Base-by-base conservation (phyloP, 1,140 invertebrate genomes). In the Pseudomyrmex cubaensis region DNA sequence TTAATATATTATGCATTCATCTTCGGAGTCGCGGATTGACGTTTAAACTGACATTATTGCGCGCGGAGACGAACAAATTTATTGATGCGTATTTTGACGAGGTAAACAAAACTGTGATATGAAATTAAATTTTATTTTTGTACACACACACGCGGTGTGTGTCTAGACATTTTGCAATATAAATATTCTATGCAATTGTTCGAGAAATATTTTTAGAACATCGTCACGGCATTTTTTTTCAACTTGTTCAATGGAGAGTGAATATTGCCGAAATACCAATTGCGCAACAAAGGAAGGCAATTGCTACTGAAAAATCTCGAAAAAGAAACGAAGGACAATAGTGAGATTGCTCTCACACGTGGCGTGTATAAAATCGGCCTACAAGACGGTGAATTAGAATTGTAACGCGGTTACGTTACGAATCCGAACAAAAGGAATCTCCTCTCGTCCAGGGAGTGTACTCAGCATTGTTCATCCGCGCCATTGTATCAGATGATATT, bases 281-380 rank as follows among this genome's bases (percentile, higher is more conserved):
- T 86, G 9, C 12, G 54, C 50, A 86, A 86, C 8, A 50, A 46
- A 50, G 63, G 50, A 48, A 54, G n/a, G 50, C 10, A 10, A 1
- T 22, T 52, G 78, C 25, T 62, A 20, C 72, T 87, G 82, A 77
- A 59, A 72, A 85, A 83, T 87, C 61, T 35, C 35, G 35, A 35
- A 17, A 72, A 61, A 48, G 56, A 56, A 72, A 67, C 7, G 15
- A 7, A 1, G 35, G 17, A 87, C 85, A 87, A 87, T 87, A 69
- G 73, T 86, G 86, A 85, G 85, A 88, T 48, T 70, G 22, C 67
- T 87, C 85, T 74, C 85, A 80, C 85, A 85, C 54, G 35, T 15
- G 61, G 1, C 35, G 46, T 35, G 20, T 77, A 87, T 35, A 35
- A 78, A 84, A 83, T 83, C 67, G 74, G 3, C 17, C 57, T 48